These are phyloP conservation scores for Phania funesta DNA, from an alignment of 2,888 invertebrate species.

Conservation along the genomic window DNA sequence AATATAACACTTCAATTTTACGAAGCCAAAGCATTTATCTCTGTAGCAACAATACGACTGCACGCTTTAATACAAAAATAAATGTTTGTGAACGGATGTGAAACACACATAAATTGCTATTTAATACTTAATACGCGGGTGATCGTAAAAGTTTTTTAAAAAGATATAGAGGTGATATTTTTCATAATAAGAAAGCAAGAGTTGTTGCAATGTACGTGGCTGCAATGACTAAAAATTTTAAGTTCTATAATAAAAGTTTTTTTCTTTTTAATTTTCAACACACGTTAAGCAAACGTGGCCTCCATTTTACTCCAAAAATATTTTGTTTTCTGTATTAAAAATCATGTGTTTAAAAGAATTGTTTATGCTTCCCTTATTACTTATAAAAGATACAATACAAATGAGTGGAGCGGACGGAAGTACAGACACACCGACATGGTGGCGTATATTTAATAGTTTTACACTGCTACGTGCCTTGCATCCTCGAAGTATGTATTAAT, in stretches of 20 bases:
- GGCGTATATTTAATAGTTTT: slow-evolving; percentile 55
- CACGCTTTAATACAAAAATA: too few relatives aligned
- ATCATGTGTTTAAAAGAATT: background rate
- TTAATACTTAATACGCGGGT: background rate
- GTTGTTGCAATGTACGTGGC: too few relatives aligned
- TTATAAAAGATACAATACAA: slow-evolving; percentile 1
- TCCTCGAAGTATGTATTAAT: slow-evolving; percentile 52
- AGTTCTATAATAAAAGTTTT: too few relatives aligned
- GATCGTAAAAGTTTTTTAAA: background rate
- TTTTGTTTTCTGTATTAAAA: background rate
- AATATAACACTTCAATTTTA: slow-evolving; percentile 16
- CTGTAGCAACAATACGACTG: too few relatives aligned
- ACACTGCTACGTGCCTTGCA: slow-evolving; percentile 54
- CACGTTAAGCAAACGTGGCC: background rate
- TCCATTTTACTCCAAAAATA: too few relatives aligned
- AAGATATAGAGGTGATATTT: background rate
- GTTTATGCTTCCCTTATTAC: background rate
- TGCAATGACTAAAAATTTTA: too few relatives aligned
- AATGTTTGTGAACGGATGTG: too few relatives aligned
- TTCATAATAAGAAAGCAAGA: too few relatives aligned
- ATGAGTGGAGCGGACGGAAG: background rate
- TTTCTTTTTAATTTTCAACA: background rate
- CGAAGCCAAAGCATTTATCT: slow-evolving; percentile 5
- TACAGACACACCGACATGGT: slow-evolving; percentile 32
- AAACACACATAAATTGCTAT: background rate